phyloP scores from a whole-genome alignment of 2,113 vertebrate genomes.

The Uria aalge region DNA sequence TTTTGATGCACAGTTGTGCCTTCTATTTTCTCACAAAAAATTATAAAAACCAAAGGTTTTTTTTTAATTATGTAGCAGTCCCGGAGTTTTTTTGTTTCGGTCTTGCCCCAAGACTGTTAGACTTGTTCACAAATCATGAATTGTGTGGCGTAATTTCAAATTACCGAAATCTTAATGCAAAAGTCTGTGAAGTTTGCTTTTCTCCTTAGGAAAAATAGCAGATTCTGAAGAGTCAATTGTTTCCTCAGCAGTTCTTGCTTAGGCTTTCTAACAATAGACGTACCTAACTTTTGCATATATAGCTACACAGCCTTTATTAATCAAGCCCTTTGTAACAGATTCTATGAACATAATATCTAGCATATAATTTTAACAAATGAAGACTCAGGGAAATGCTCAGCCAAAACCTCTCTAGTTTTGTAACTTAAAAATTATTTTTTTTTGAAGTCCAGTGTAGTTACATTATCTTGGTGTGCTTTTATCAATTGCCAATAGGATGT shows the following conservation, averaged over 20 bases:
- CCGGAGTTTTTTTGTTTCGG: not conserved
- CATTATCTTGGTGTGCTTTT: conserved; percentile 30
- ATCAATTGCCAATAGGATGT: not conserved
- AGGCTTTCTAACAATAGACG: not conserved
- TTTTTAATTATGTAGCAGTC: conserved; percentile 6
- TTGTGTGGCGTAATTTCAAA: not conserved
- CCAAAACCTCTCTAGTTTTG: conserved; percentile 61
- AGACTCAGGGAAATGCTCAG: conserved; percentile 75
- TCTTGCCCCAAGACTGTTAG: not conserved
- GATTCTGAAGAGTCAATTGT: not conserved
- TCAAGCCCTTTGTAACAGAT: not conserved
- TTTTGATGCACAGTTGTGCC: conserved; percentile 29
- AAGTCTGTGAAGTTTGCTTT: conserved; percentile 3
- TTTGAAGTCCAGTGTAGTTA: not conserved
- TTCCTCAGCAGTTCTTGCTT: not conserved
- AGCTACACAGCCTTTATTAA: not conserved
- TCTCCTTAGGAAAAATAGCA: not conserved
- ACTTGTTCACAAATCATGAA: not conserved
- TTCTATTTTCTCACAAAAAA: conserved; percentile 14
- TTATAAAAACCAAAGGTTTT: conserved; percentile 25
- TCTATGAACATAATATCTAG: not conserved
- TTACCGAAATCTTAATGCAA: not conserved
- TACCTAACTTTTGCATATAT: not conserved
- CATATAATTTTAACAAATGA: conserved; percentile 30
- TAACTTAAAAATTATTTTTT: not conserved